Base-by-base conservation (phyloP, 1,140 invertebrate species). In the Brachionus asplanchnoidis region DNA sequence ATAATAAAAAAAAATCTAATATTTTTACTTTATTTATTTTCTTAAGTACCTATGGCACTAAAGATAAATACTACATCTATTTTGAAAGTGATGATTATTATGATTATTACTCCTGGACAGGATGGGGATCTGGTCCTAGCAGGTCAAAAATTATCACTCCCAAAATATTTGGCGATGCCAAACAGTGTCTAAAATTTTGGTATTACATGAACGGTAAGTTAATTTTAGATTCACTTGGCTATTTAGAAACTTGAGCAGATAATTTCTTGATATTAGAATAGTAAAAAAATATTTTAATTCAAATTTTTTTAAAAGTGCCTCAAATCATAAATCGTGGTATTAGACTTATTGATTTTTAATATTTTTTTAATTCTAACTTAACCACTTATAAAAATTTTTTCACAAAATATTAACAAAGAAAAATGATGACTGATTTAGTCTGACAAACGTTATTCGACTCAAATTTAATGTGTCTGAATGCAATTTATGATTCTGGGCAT, bases 141-240 rank as follows among this genome's bases (percentile, higher is more conserved):
- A 46, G 44, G 32, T 9, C 73, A 26, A 77, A 77, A 77, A 20
- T 77, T 9, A 12, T 36, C 14, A 77, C 44, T 77, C 77, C 77
- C 2, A 26, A 46, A 60, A 80, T 80, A 17, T 36, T 4, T 20
- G 53, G 50, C n/a, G 0, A 46, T 60, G 60, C 40, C 32, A 80
- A 56, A 53, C 75, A 42, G 20, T 87, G 86, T 46, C 85, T 87
- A 44, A 79, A 85, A 50, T 86, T 87, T 65, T 87, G 86, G 86
- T 87, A 87, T 80, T 85, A 86, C 56, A 87, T 87, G 86, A 86
- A 86, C 32, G 86, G 66, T 68, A 32, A 68, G 32, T 12, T 23
- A 60, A 26, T 36, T 36, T 28, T 28, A 28, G 26, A 28, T 28
- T 28, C 26, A 28, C 26, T 28, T 28, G 26, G 1, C 3, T 28